These are phyloP conservation scores for Drosophila hydei DNA, from an alignment of 1,140 invertebrate species.

Conservation along the genomic window DNA sequence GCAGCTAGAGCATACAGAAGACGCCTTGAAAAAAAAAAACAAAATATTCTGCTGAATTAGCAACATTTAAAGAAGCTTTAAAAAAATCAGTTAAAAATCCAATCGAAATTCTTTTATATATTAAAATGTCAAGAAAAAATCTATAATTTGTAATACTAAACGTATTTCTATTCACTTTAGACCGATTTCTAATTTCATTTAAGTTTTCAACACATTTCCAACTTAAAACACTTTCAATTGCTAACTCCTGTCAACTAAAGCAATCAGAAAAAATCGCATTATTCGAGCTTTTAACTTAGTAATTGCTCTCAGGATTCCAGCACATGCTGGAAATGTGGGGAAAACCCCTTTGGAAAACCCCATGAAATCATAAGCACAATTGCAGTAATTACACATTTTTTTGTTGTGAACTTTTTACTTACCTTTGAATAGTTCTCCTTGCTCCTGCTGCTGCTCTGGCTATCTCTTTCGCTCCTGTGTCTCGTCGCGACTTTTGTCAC, in stretches of 20 bases:
- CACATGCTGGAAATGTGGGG: not conserved
- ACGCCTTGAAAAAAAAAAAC: no score
- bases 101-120: no score
- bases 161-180: no score
- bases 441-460: not conserved
- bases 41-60: no score
- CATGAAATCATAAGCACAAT: slow-evolving; percentile 32
- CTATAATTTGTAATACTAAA: no score
- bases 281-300: not conserved
- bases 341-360: not conserved
- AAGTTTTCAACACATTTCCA: no score
- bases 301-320: not conserved
- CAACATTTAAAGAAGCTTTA: no score
- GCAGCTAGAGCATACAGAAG: no score
- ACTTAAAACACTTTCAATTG: no score
- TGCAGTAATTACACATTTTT: slow-evolving; percentile 21
- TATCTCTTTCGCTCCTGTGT: not conserved
- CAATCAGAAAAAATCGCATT: not conserved
- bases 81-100: no score
- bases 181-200: no score
- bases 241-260: not conserved
- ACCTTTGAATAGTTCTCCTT: slow-evolving; percentile 16
- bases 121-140: no score
- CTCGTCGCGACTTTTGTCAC: slow-evolving; percentile 8
- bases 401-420: slow-evolving; percentile 11